Conservation (phyloP, 2,888 invertebrate species). For the Patella caerulea region DNA sequence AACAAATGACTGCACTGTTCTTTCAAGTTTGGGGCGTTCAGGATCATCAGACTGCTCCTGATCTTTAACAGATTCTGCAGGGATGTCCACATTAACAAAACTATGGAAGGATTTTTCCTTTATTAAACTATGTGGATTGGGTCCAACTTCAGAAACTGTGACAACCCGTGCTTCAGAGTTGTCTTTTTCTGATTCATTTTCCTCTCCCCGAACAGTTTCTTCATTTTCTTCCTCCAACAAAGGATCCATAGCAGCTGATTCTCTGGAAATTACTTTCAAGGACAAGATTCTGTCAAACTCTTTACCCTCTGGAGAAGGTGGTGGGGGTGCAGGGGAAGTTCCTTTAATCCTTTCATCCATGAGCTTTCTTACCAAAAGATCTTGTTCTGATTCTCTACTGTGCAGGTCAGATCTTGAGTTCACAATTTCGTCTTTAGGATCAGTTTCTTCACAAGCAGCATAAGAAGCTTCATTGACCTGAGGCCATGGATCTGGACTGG, state of each 20-base stretch:
- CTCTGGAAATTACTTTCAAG: conserved; percentile 36
- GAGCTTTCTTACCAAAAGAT: conserved; percentile 24
- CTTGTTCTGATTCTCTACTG: conserved; percentile 31
- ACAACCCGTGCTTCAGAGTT: conserved; percentile 37
- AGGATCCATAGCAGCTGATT: conserved; percentile 48
- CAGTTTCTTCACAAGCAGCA: conserved; percentile 35
- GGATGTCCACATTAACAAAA: conserved; percentile 59
- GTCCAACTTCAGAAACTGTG: conserved; percentile 46
- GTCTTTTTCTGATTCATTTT: conserved; percentile 17
- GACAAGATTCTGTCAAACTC: conserved; percentile 26
- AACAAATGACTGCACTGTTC: neutral
- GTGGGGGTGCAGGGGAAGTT: conserved; percentile 63
- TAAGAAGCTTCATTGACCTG: conserved; percentile 54
- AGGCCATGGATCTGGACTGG: conserved; percentile 60
- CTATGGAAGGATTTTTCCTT: conserved; percentile 48
- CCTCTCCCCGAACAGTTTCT: conserved; percentile 13
- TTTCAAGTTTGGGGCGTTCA: neutral
- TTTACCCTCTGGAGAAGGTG: conserved; percentile 62
- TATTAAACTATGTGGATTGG: conserved; percentile 26
- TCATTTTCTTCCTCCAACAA: conserved; percentile 43
- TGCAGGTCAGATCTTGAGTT: conserved; percentile 27
- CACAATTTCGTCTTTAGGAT: conserved; percentile 19
- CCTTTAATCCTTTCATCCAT: conserved; percentile 40
- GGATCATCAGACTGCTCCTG: neutral
- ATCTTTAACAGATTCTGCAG: conserved; percentile 36